phyloP scores from a whole-genome alignment of 2,888 invertebrate genomes.

The Coelogynopora nodosa region DNA sequence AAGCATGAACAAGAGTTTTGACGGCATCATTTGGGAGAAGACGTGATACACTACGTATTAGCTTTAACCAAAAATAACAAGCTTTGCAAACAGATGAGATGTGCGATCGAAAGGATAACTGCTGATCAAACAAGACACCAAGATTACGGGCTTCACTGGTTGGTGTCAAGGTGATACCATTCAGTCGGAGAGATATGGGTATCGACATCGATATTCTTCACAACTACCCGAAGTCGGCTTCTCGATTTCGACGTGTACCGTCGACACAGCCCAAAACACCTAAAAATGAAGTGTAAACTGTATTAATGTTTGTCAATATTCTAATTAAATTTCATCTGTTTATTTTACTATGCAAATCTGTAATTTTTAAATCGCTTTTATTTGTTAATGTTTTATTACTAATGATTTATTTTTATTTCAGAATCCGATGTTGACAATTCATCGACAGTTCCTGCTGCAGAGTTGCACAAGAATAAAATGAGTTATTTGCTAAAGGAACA shows the following conservation, averaged over 20 bases:
- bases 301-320: neutral
- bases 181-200: no score
- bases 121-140: no score
- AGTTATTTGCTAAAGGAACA: constrained; percentile 17
- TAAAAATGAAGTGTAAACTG: neutral
- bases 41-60: no score
- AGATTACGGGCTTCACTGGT: no score
- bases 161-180: no score
- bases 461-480: constrained; percentile 1
- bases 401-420: neutral
- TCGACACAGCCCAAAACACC: neutral
- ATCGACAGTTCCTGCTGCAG: constrained; percentile 19
- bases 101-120: no score
- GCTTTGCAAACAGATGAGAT: no score
- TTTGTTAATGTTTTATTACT: neutral
- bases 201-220: neutral
- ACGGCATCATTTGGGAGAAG: no score
- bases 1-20: no score
- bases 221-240: neutral
- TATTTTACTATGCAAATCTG: neutral
- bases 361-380: neutral
- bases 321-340: no score
- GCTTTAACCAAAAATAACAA: no score
- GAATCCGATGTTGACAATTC: constrained; percentile 13
- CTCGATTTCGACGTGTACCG: neutral